Percentiles rank a stretch among this genome's conserved stretches.
These are phyloP conservation scores for Cherax quadricarinatus DNA, from an alignment of 1,140 invertebrate genomes.

Conservation along the genomic window DNA sequence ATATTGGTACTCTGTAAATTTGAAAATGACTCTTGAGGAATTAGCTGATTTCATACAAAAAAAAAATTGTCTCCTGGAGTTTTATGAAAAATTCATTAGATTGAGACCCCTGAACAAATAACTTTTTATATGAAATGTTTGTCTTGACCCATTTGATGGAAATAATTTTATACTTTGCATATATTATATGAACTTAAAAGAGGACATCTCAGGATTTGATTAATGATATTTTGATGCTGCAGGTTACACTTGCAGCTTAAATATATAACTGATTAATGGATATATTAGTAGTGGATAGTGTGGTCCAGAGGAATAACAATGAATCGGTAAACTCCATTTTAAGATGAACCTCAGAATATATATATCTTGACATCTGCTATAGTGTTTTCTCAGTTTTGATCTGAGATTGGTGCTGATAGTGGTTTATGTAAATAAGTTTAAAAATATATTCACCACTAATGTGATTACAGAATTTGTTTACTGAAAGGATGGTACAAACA, in stretches of 20 bases:
- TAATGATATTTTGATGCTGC: background rate
- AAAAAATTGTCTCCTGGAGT: background rate
- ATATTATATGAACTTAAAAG: background rate
- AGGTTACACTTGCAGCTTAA: background rate
- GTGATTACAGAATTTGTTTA: background rate
- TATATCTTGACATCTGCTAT: background rate
- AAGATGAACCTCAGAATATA: background rate
- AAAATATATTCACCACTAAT: background rate
- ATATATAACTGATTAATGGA: background rate
- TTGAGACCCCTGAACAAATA: background rate
- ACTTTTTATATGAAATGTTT: background rate
- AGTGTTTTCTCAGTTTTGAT: background rate
- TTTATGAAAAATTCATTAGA: background rate
- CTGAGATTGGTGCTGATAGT: slow-evolving; percentile 7
- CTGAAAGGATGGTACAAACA: background rate
- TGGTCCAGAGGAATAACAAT: background rate
- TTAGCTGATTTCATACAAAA: background rate
- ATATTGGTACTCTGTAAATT: background rate
- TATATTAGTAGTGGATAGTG: background rate
- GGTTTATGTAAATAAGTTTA: background rate
- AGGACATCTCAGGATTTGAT: background rate
- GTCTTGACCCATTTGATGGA: background rate
- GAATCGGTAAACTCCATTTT: background rate
- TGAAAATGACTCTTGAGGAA: background rate
- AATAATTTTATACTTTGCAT: background rate